Percentiles rank a stretch among this genome's conserved stretches.
Evolutionary conservation across 2,113 vertebrate species (phyloP).

Genomic region (Gymnogyps californianus): DNA sequence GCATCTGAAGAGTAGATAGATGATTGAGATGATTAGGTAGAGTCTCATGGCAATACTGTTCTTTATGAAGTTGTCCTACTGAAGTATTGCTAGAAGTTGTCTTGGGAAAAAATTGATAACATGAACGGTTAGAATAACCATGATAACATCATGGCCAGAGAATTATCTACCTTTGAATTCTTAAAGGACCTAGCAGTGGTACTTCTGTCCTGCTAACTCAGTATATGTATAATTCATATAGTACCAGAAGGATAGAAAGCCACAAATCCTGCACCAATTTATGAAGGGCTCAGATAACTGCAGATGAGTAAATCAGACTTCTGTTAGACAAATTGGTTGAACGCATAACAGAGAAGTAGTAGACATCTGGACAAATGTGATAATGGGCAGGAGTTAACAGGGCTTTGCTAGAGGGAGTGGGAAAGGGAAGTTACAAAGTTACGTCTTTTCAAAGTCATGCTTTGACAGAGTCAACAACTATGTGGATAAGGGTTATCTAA

Average conservation of each 20-base stretch:
- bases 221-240: background rate
- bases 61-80: background rate
- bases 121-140: background rate
- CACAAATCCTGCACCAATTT: background rate
- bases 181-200: background rate
- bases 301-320: background rate
- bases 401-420: background rate
- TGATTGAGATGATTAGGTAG: background rate
- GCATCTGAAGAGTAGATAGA: background rate
- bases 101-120: fast-evolving
- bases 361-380: background rate
- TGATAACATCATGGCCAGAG: background rate
- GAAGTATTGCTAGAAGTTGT: background rate
- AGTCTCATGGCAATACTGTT: background rate
- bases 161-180: background rate
- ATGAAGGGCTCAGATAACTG: background rate
- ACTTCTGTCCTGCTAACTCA: background rate
- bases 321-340: fast-evolving
- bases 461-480: conserved; percentile 11
- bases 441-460: conserved; percentile 22
- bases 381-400: background rate
- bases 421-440: background rate
- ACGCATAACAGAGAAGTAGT: fast-evolving
- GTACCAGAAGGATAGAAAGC: background rate
- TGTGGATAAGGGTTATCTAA: conserved; percentile 48